Conservation (phyloP, 2,113 vertebrate genomes). For the Cygnus buccinator region DNA sequence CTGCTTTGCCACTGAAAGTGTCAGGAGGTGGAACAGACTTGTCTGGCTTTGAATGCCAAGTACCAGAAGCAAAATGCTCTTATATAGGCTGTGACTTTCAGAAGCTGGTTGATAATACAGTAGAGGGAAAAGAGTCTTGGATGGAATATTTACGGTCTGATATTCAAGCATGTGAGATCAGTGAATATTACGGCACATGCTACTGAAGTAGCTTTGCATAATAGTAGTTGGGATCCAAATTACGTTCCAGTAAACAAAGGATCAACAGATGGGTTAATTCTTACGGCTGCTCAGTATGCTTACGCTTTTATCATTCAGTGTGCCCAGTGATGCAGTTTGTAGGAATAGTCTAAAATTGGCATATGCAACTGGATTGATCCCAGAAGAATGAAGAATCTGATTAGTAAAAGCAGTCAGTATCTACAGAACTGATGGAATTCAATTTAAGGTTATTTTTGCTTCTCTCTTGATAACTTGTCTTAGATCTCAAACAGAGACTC, state of each 20-base stretch:
- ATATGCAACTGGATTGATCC: not conserved
- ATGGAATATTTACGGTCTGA: not conserved
- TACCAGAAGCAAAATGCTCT: not conserved
- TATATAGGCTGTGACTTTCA: not conserved
- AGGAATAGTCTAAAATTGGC: not conserved
- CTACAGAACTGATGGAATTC: not conserved
- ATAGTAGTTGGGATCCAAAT: not conserved
- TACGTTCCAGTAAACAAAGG: not conserved
- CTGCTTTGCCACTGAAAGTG: not conserved
- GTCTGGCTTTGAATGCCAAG: not conserved
- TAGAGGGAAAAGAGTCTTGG: not conserved
- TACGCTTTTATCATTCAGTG: not conserved
- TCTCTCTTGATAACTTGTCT: not conserved
- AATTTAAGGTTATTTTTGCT: not conserved
- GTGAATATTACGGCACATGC: fast-evolving
- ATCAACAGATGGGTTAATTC: not conserved
- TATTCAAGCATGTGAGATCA: not conserved
- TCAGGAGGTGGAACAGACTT: not conserved
- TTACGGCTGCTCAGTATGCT: not conserved
- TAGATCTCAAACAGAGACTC: not conserved
- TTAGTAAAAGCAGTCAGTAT: not conserved
- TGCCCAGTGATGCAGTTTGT: not conserved
- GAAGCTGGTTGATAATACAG: not conserved
- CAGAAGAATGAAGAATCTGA: not conserved
- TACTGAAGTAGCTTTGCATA: not conserved